Percentiles rank a stretch among this genome's conserved stretches.
phyloP scores from a whole-genome alignment of 2,113 vertebrate species.

The Rutilus rutilus region DNA sequence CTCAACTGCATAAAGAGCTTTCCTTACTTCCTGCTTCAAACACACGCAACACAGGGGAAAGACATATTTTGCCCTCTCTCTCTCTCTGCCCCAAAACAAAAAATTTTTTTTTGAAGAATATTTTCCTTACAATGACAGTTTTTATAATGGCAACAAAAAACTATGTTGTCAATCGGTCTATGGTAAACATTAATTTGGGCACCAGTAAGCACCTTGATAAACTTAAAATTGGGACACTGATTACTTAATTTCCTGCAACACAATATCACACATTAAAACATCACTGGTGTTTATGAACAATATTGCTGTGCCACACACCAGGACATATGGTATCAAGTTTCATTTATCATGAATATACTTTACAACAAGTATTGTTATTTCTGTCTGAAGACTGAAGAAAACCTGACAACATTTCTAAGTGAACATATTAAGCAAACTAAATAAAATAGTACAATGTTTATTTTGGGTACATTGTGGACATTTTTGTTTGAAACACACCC shows the following conservation, averaged over 20 bases:
- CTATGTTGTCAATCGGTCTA: background rate
- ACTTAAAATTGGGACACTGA: background rate
- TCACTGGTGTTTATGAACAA: background rate
- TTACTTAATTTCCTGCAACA: background rate
- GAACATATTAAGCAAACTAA: background rate
- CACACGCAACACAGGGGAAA: slow-evolving; percentile 6
- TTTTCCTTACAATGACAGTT: background rate
- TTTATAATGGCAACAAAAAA: background rate
- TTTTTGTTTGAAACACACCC: background rate
- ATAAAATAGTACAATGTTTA: background rate
- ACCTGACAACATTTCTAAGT: background rate
- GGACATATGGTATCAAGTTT: background rate
- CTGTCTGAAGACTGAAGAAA: background rate
- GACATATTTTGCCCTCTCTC: slow-evolving; percentile 1
- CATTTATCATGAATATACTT: background rate
- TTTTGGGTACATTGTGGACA: background rate
- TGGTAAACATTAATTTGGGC: background rate
- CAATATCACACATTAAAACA: background rate
- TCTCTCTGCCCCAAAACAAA: no score
- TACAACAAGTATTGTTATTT: background rate
- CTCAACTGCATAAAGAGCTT: slow-evolving; percentile 3
- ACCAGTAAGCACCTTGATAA: background rate
- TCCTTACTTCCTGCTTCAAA: slow-evolving; percentile 19
- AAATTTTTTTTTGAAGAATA: background rate
- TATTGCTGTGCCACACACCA: background rate